Base-by-base conservation (phyloP, 2,888 invertebrate species). In the Artemia sinica region DNA sequence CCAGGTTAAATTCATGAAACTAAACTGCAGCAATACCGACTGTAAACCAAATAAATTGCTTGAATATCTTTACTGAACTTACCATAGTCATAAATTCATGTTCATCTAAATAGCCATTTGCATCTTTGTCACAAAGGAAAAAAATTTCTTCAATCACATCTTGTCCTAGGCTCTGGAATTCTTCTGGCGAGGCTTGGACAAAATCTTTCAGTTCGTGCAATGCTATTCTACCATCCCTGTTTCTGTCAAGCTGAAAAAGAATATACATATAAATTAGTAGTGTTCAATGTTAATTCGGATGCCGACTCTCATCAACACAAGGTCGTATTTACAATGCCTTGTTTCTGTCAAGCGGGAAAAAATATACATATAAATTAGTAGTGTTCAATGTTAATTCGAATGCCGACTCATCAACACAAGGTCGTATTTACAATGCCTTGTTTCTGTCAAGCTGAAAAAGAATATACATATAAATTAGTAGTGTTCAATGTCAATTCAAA, bases 41-140 rank as follows among this genome's bases (percentile, higher is more conserved):
- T 41, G 41, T 41, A 41, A 41, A 41, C 6, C 41, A 41, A 41
- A 41, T 41, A 41, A 41, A 41, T 41, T 41, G 41, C 41, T 6
- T 41, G 41, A 3, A 69, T 18, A n/a, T 28, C 12, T 13, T 28
- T 13, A 66, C 50, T 50, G 68, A 63, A 50, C 71, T 72, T 71
- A 77, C 78, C 85, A 88, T 85, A 58, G 83, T 82, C 49, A 91
- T 82, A 73, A 88, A 88, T 77, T 92, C 92, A 74, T 89, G 88
- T 74, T 89, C 90, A 75, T 89, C 89, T 9, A 92, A 88, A 74
- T 88, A 88, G 48, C 91, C 91, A 77, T 86, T 85, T 74, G 82
- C 79, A 75, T 72, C 84, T 74, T 72, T 72, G 70, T 78, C 77
- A n/a, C 75, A 74, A 67, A 72, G 73, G 10, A 74, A 72, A n/a